Percentiles rank a stretch among this genome's conserved stretches.
These are phyloP conservation scores for Archivesica marissinica DNA, from an alignment of 1,140 invertebrate genomes.

Conservation along the genomic window DNA sequence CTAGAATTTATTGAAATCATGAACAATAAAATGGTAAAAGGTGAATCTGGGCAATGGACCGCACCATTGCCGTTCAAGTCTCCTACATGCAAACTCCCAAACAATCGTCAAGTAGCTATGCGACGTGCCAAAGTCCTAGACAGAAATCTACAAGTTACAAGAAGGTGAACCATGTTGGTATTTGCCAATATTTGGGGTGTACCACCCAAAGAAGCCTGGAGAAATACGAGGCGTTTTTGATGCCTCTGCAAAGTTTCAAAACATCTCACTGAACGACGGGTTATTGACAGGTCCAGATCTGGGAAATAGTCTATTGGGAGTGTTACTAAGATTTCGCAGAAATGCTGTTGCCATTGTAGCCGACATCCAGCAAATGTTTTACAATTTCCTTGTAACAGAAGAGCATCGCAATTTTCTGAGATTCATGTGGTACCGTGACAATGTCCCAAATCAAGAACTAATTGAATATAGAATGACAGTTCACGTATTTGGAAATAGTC, in stretches of 20 bases:
- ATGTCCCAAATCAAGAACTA: constrained; percentile 14
- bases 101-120: too few species aligned
- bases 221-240: constrained; percentile 63
- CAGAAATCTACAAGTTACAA: too few species aligned
- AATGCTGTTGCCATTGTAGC: constrained; percentile 44
- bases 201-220: constrained; percentile 58
- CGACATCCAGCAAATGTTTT: constrained; percentile 68
- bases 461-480: constrained; percentile 62
- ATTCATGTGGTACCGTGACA: constrained; percentile 62
- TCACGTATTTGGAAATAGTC: constrained; percentile 60
- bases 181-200: constrained; percentile 62
- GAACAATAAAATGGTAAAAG: too few species aligned
- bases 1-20: too few species aligned
- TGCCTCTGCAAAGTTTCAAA: constrained; percentile 43
- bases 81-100: too few species aligned
- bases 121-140: too few species aligned
- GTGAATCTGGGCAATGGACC: too few species aligned
- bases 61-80: too few species aligned
- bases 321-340: constrained; percentile 66
- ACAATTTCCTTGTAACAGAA: constrained; percentile 49
- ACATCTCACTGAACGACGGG: constrained; percentile 70
- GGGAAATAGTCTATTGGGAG: constrained; percentile 70
- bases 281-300: constrained; percentile 78
- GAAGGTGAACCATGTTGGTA: constrained; percentile 61
- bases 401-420: constrained; percentile 57